Evolutionary conservation across 2,888 invertebrate species (phyloP), one percentile per base, ranked within the genome.

Genomic region (Molorchus minor): DNA sequence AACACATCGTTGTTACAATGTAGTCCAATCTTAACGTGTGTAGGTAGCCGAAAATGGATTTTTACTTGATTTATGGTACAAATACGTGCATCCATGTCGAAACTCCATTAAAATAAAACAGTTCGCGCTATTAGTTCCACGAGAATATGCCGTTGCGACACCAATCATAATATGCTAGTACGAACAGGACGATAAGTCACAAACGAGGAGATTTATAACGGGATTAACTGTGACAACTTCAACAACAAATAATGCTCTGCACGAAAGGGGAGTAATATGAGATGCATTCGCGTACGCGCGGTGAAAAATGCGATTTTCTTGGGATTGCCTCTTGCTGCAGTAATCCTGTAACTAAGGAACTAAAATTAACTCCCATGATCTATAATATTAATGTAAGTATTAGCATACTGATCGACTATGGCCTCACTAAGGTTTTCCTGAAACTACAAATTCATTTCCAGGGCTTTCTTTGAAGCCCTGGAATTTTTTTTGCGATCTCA

Each of bases 51-150:
- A 59, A 65, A 67, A 67, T 68, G 67, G 67, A 68, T 68, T 68
- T n/a, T 68, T 68, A 55, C 51, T 56, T 69, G 69, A 69, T 69
- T 69, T 69, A 69, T 69, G 67, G 64, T 58, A 66, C 65, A 66
- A 69, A 67, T 67, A 67, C 69, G 69, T 69, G 69, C 57, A 54
- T 60, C 65, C 68, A 67, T 61, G 61, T 61, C 64, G 61, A 62
- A 56, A 56, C 58, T 53, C 58, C 54, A 65, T 65, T 65, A 63
- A 54, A 59, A 61, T 58, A 57, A 63, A 63, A 63, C 58, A 60
- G 56, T 65, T 63, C 55, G 35, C 60, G 53, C 58, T 58, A 65
- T 61, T 44, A 56, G 54, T 54, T 58, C n/a, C 54, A 53, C 38
- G 20, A 25, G 21, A 44, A 46, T 52, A 38, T 52, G 45, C 47